Evolutionary conservation across 2,888 invertebrate species (phyloP).

Genomic region (Drosophila tripunctata): DNA sequence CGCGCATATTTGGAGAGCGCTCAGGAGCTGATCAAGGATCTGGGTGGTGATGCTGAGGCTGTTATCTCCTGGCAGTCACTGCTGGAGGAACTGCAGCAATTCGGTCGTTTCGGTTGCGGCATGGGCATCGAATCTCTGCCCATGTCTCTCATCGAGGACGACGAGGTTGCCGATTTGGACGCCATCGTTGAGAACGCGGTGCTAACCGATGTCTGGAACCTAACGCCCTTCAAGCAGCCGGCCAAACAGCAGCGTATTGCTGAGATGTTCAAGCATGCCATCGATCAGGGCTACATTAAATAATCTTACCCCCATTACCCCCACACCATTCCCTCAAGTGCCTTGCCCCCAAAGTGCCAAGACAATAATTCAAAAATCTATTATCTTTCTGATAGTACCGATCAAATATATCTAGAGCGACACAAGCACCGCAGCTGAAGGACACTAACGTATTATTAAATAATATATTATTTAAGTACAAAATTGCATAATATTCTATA

Average conservation of each 20-base stretch:
- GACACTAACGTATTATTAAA: too few relatives aligned
- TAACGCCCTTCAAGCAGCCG: slow-evolving; percentile 86
- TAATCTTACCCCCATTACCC: slow-evolving; percentile 29
- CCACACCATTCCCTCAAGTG: background rate
- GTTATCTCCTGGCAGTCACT: slow-evolving; percentile 84
- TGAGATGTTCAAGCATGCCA: slow-evolving; percentile 87
- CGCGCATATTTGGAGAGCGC: slow-evolving; percentile 87
- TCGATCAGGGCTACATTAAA: slow-evolving; percentile 86
- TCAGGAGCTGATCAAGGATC: slow-evolving; percentile 85
- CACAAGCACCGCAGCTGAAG: background rate
- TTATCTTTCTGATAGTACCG: background rate
- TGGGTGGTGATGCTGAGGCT: slow-evolving; percentile 87
- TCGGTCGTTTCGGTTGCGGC: slow-evolving; percentile 85
- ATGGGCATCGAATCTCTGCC: slow-evolving; percentile 86
- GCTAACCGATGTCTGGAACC: slow-evolving; percentile 87
- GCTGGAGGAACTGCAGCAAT: slow-evolving; percentile 84
- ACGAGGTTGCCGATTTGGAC: slow-evolving; percentile 86
- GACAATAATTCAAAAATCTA: too few relatives aligned
- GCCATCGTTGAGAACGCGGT: slow-evolving; percentile 76
- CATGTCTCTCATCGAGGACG: slow-evolving; percentile 85
- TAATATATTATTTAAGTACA: slow-evolving; percentile 7
- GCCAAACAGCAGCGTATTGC: slow-evolving; percentile 87
- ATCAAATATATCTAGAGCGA: slow-evolving; percentile 29
- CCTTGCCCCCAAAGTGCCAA: background rate
- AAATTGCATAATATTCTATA: background rate